Base-by-base conservation (phyloP, 2,888 invertebrate genomes). In the Gari tellinella region DNA sequence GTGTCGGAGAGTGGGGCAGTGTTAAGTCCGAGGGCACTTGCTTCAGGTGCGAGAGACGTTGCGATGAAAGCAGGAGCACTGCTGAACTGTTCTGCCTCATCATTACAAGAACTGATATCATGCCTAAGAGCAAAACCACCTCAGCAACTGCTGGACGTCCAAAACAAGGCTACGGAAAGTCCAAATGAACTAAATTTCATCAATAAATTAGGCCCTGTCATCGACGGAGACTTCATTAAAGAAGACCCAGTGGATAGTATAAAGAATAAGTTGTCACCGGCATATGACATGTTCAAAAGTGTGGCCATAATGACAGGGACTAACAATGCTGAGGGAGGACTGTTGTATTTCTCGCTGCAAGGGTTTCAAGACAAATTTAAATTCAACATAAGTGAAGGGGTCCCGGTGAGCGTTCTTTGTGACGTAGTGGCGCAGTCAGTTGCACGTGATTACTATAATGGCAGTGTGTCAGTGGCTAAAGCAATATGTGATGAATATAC, bases 1-100 rank as follows among this genome's bases (percentile, higher is more conserved):
- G 85, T 86, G 25, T 75, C 80, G 14, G 72, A 85, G 48, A 86
- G 86, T 40, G 84, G 84, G 4, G 56, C 79, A 0, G 96, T 97
- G 1, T 97, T 96, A 0, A 96, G 96, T 7, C 97, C 97, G 0
- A 45, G 72, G 23, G 78, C 78, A 12, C 49, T 82, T 17, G 67
- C 75, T 0, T 62, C 62, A 19, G 61, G 52, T n/a, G 52, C 80
- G 2, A 52, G 25, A 43, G 25, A 49, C 1, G 67, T 57, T 10
- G 74, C 79, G 8, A n/a, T 37, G 8, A 60, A 58, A 43, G 41
- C 68, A 17, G 81, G 72, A 12, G 52, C 66, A 43, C 55, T 63
- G 37, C 37, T 81, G 25, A 72, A 73, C 23, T 75, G 80, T 37
- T 40, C 67, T 10, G 57, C 31, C 14, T 21, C 23, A 19, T 25